Base-by-base conservation (phyloP, 1,140 invertebrate species). In the Hylaeus anthracinus region DNA sequence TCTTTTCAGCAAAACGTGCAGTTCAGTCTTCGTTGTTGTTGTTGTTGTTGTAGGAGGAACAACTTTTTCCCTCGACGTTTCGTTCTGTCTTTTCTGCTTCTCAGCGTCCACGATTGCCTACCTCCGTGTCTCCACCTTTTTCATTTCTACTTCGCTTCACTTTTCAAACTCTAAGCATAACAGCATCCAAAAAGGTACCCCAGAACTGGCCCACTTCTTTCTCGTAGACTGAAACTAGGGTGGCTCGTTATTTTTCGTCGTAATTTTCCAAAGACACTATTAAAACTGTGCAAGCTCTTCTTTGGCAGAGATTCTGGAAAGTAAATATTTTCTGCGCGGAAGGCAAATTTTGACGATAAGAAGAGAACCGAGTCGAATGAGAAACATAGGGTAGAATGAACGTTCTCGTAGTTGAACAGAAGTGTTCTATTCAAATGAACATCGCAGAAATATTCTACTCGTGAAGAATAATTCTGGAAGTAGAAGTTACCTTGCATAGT, bases 271-370 rank as follows among this genome's bases (percentile, higher is more conserved):
- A 39, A 14, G 72, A 10, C 12, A 51, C n/a, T 37, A 1, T 37
- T 26, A 60, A 26, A 8, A 5, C n/a, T n/a, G 58, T 3, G 14
- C 58, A 6, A 41, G 2, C 58, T n/a, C 43, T 12, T 26, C 26
- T 37, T 26, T 72, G 43, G 43, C 26, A 39, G 43, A 26, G 43
- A 37, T 61, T 72, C 45, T 37, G 4, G 5, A 14, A 41, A 51
- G 63, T 37, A 63, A 63, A 73, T 48, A 63, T 73, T 63, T 63
- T 63, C 9, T 26, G 26, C 26, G 45, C 45, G 12, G 45, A 51
- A 48, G 37, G 8, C 14, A 26, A 4, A 41, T 14, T 14, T 12
- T 72, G 60, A 60, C 48, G n/a, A 14, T 48, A 14, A 39, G 41
- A 45, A 37, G 70, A 26, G 5, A n/a, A 55, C 26, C 58, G 41